Evolutionary conservation across 2,888 invertebrate species (phyloP), one percentile per base, ranked within the genome.

Genomic region (Diaprepes abbreviatus): DNA sequence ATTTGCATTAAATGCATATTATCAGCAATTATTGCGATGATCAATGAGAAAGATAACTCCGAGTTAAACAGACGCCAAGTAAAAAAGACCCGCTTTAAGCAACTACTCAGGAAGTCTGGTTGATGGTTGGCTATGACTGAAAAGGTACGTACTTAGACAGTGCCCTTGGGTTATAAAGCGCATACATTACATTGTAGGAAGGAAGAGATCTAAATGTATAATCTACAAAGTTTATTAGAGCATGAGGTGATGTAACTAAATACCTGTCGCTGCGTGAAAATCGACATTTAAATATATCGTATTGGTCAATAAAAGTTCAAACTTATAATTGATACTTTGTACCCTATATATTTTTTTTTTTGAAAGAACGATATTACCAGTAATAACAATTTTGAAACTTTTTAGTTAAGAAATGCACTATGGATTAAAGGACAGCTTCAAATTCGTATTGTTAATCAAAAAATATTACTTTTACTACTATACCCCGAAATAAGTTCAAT

Each of bases 11-110:
- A 57, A 58, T 43, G 31, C 24, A 58, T 58, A 43, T 58, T 40
- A 58, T 58, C 58, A 58, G 58, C 58, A 43, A 58, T 58, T 58
- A 58, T 58, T 58, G 38, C 57, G 7, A 38, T 43, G 43, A 58
- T 58, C 28, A 40, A 28, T 58, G 28, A 43, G 31, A 28, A 21
- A 58, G 58, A 58, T 58, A 58, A 58, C 43, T 58, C 40, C 16
- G 31, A 43, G 58, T 28, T 43, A 31, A 58, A 58, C 43, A 55
- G 58, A 43, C 28, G 58, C 31, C 24, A 14, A 58, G 58, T 7
- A 43, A 38, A 43, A 58, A 58, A n/a, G 31, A 58, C 43, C 17
- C n/a, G 40, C 58, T 43, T 43, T 28, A 58, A 38, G 58, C 58
- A 40, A 58, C 43, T 40, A 19, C 40, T 57, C 57, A 57, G 57